phyloP scores from a whole-genome alignment of 2,113 vertebrate species.

The Microcebus jonahi region DNA sequence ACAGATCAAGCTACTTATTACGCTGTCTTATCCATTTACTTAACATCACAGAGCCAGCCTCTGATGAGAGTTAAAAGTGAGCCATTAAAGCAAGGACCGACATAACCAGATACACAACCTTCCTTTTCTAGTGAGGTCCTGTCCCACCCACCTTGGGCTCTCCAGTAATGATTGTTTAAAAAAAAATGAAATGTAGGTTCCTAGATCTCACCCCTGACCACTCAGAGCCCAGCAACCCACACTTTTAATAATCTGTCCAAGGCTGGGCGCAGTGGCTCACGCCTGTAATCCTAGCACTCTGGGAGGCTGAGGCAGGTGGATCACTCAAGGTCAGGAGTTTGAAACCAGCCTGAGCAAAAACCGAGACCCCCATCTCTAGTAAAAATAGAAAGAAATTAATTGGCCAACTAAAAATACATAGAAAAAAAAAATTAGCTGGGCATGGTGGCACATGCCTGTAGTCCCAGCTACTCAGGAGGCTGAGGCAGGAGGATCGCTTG shows the following conservation, averaged over 20 bases:
- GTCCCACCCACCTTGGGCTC: neutral
- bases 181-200: neutral
- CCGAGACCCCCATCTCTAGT: too few species aligned
- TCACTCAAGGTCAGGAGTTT: too few species aligned
- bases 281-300: too few species aligned
- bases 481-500: too few species aligned
- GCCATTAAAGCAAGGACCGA: neutral
- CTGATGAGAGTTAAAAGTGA: conserved; percentile 1
- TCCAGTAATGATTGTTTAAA: neutral
- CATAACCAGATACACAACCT: neutral
- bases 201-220: neutral
- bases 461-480: too few species aligned
- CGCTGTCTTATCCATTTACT: neutral
- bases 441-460: too few species aligned
- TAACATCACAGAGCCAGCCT: neutral
- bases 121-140: neutral
- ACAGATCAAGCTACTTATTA: neutral
- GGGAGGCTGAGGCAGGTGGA: too few species aligned
- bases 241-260: neutral
- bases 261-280: too few species aligned
- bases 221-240: neutral
- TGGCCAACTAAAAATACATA: too few species aligned
- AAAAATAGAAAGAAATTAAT: too few species aligned
- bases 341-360: too few species aligned
- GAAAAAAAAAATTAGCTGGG: too few species aligned